phyloP scores from a whole-genome alignment of 1,140 invertebrate genomes.

The Coptotermes formosanus region DNA sequence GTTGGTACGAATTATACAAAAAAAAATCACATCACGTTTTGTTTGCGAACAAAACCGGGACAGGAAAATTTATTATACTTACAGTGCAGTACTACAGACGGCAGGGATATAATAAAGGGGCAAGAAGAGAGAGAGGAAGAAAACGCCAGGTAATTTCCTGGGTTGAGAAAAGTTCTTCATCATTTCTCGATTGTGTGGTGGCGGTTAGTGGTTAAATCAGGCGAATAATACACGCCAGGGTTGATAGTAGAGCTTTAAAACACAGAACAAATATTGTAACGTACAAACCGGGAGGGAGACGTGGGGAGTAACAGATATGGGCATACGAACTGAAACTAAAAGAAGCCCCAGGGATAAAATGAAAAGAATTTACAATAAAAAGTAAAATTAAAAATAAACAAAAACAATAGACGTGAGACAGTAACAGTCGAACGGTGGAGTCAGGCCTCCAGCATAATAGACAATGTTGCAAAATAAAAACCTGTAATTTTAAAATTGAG shows the following conservation, averaged over 20 bases:
- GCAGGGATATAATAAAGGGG: neutral
- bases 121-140: neutral
- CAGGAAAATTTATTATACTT: neutral
- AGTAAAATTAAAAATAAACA: slow-evolving; percentile 1
- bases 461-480: neutral
- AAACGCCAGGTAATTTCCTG: slow-evolving; percentile 4
- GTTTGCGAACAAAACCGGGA: neutral
- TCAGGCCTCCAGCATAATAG: neutral
- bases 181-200: neutral
- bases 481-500: neutral
- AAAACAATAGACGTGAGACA: neutral
- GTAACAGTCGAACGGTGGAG: neutral
- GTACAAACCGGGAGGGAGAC: neutral
- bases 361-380: neutral
- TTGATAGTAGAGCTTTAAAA: neutral
- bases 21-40: neutral
- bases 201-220: neutral
- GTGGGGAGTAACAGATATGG: neutral
- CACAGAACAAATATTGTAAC: neutral
- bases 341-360: neutral
- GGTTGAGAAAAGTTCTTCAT: neutral
- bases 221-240: neutral
- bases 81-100: neutral
- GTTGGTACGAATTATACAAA: no score
- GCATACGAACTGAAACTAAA: neutral